Base-by-base conservation (phyloP, 2,888 invertebrate species). In the Hypsopygia costalis region DNA sequence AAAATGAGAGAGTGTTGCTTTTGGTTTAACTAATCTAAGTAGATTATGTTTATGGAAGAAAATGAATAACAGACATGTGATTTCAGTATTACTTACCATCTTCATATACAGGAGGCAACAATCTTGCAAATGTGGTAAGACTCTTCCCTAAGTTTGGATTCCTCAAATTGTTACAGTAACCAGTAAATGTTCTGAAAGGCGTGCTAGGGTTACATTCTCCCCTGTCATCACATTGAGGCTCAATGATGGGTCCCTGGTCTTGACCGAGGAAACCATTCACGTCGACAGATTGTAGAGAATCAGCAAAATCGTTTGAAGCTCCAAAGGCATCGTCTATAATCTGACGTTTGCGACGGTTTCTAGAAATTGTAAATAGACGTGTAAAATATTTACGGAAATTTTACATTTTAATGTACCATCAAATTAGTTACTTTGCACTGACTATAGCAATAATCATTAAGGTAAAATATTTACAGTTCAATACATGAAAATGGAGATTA, bases 141-240 rank as follows among this genome's bases (percentile, higher is more conserved):
- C 96, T 94, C 68, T 95, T 95, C 10, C 96, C 97, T 62, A 94
- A 91, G 42, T 91, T 92, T 0, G 97, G 96, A 64, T 95, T 94
- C 22, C 94, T 91, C 36, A 97, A 74, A 68, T 97, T 97, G 64
- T 97, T 97, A 67, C 97, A 97, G 59, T 94, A 94, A 0, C 97
- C 97, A 0, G 95, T 94, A 45, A 94, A 91, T 0, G 94, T 92
- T 54, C 95, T 90, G 77, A 93, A 95, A 0, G 93, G 94, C 3
- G 82, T 91, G 27, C 90, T 91, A 5, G 92, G 90, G 57, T 96
- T 94, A 61, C 97, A 97, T 1, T 93, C 88, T 0, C 92, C 90
- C 0, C 85, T 88, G 41, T 95, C 93, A 25, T 94, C 94, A 46
- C 96, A 95, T 37, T 92, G 91, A 0, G 93, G 91, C 33, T 93